A percentile compares a stretch with the other conserved stretches of the same genome.
phyloP scores from a whole-genome alignment of 2,888 invertebrate species.

The Agonopterix heracliana region DNA sequence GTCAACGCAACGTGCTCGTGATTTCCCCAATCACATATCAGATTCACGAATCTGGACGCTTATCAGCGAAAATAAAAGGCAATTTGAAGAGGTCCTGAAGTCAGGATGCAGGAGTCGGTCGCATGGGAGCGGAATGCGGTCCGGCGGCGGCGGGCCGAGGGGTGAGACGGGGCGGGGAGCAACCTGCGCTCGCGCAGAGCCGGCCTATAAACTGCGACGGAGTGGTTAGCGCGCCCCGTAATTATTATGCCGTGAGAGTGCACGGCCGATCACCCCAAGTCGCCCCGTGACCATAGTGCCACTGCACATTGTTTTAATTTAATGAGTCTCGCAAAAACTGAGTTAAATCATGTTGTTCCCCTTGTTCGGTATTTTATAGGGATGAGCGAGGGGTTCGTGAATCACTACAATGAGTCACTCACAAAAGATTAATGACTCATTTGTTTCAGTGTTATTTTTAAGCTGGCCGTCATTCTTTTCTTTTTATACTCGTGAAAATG shows the following conservation, averaged over 20 bases:
- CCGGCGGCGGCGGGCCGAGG: conserved; percentile 40
- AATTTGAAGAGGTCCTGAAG: conserved; percentile 62
- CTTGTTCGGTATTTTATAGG: too few relatives aligned
- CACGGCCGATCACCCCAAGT: conserved; percentile 57
- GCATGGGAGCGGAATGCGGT: conserved; percentile 76
- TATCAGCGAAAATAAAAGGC: conserved; percentile 46
- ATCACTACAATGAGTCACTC: too few relatives aligned
- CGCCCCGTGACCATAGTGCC: conserved; percentile 30
- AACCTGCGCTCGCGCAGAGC: conserved; percentile 34
- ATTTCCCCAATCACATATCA: too few relatives aligned
- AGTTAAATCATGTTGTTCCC: neutral
- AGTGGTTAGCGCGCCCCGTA: conserved; percentile 26
- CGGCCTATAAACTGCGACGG: conserved; percentile 60
- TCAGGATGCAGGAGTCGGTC: conserved; percentile 60
- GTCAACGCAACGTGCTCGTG: too few relatives aligned
- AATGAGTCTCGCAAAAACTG: conserved; percentile 35
- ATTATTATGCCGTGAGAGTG: conserved; percentile 58
- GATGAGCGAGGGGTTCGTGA: too few relatives aligned
- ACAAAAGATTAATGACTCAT: too few relatives aligned
- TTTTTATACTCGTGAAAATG: too few relatives aligned
- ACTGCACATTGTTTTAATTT: conserved; percentile 46
- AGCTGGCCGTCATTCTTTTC: too few relatives aligned
- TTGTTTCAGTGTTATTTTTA: too few relatives aligned
- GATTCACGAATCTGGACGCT: too few relatives aligned
- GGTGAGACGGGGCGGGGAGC: conserved; percentile 19